phyloP scores from a whole-genome alignment of 2,797 vertebrate genomes.

The Gambusia yucatana region DNA sequence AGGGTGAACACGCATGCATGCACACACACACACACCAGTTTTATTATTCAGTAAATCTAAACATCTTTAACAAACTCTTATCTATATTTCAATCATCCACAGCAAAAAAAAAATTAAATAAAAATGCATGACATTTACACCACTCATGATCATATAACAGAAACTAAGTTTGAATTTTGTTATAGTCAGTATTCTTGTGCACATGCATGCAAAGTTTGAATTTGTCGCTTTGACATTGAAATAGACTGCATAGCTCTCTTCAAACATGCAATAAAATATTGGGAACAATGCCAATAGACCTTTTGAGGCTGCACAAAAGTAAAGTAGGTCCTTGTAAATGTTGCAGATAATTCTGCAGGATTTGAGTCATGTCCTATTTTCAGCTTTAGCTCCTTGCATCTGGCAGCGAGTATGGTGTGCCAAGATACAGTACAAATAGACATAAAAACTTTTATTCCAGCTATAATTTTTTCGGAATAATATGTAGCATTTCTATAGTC shows the following conservation, averaged over 20 bases:
- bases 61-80: background rate
- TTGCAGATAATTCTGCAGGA: background rate
- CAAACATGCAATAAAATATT: conserved; percentile 1
- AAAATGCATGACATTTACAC: background rate
- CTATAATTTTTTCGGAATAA: background rate
- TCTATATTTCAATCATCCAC: background rate
- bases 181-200: background rate
- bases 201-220: background rate
- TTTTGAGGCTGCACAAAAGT: background rate
- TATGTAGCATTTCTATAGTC: background rate
- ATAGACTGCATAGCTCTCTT: background rate
- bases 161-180: background rate
- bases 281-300: background rate
- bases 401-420: background rate
- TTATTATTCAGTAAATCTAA: background rate
- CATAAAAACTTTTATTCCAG: background rate
- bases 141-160: background rate
- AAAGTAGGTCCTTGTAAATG: background rate
- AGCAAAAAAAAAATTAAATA: background rate
- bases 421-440: background rate
- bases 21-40: background rate
- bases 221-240: background rate
- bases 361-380: background rate
- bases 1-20: no score
- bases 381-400: background rate